Conservation (phyloP, 2,888 invertebrate species). For the Noctua janthina region DNA sequence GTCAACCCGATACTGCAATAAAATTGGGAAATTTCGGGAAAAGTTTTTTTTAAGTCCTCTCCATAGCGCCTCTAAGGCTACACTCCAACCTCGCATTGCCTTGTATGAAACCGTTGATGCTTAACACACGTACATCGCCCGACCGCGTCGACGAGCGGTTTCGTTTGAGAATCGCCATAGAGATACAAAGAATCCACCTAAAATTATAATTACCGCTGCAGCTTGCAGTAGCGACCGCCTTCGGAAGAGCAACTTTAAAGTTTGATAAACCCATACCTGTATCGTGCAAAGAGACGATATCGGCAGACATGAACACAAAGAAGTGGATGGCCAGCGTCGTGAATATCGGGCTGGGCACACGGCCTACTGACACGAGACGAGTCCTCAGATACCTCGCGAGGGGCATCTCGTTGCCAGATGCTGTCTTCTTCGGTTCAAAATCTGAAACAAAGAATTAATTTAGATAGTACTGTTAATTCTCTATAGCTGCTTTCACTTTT, state of each 20-base stretch:
- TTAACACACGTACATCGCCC: no score
- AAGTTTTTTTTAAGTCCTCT: no score
- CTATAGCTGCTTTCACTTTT: no score
- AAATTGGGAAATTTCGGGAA: no score
- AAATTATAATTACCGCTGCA: background rate
- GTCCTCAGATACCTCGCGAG: constrained; percentile 71
- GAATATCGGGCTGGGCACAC: constrained; percentile 67
- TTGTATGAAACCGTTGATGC: background rate
- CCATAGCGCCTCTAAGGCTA: no score
- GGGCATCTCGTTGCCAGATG: constrained; percentile 70
- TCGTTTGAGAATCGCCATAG: no score
- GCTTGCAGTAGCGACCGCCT: background rate
- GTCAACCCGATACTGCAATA: no score
- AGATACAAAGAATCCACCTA: background rate
- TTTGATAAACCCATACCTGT: constrained; percentile 65
- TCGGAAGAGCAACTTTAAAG: background rate
- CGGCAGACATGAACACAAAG: constrained; percentile 70
- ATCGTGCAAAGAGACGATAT: constrained; percentile 76
- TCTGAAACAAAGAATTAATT: constrained; percentile 45
- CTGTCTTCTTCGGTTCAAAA: constrained; percentile 70
- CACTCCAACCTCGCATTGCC: background rate
- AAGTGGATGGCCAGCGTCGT: constrained; percentile 71
- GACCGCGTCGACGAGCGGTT: no score
- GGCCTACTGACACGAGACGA: constrained; percentile 71
- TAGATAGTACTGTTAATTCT: background rate